Evolutionary conservation across 1,140 invertebrate genomes (phyloP), one percentile per base, ranked within the genome.

Genomic region (Hycleus cichorii): DNA sequence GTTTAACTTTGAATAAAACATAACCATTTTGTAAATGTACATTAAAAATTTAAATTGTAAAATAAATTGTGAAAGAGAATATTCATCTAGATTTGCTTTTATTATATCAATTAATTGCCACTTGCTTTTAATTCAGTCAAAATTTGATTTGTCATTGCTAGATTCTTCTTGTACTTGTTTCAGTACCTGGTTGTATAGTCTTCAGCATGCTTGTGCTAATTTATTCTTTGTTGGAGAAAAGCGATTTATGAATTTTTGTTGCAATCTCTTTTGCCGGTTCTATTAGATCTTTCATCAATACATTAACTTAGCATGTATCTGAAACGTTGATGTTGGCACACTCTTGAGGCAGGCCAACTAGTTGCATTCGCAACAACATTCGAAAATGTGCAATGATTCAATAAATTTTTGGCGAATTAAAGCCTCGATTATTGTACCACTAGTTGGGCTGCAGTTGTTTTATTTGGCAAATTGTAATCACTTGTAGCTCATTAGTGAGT

Each of bases 311-410:
- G n/a, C n/a, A n/a, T n/a, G n/a, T n/a, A n/a, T 93, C 89, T 0
- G 88, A 90, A 0, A 97, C 80, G 0, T 91, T 91, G 0, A 91
- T 76, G 60, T 95, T 91, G n/a, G 89, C 87, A 75, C 91, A 95
- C 25, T 92, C 93, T 5, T 67, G 49, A 0, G n/a, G n/a, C n/a
- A 12, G 12, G 12, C 12, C 12, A 12, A 12, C 1, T 12, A 12
- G 12, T 12, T 12, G 12, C 12, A 12, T 12, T 12, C 12, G 85
- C 12, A 12, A 12, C 12, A 12, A 12, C 12, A 12, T 12, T 12
- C 12, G 12, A 12, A 12, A 12, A 1, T 12, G 0, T 12, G 12
- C 12, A 12, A 12, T 12, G 12, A 12, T 12, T 12, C 12, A 12
- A 12, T 12, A 12, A 12, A 12, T 0, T 12, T 12, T 12, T 12